phyloP scores from a whole-genome alignment of 2,888 invertebrate genomes.

The Rotaria magnacalcarata region DNA sequence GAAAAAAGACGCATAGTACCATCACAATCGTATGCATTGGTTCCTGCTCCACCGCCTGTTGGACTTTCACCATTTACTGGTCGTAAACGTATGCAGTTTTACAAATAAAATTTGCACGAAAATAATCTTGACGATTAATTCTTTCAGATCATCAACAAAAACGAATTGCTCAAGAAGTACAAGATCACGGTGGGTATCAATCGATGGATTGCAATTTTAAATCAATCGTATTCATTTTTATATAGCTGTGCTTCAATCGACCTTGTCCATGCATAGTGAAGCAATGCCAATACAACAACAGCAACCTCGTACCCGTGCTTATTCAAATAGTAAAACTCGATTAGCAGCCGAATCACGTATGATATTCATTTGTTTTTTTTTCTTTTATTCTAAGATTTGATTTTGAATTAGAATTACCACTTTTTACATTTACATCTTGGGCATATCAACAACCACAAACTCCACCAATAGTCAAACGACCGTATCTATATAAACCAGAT shows the following conservation, averaged over 20 bases:
- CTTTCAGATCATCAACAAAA: not conserved
- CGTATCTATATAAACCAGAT: not conserved
- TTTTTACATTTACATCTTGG: not conserved
- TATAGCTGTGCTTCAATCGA: not conserved
- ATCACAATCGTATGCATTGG: not conserved
- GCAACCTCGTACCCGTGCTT: too few species aligned
- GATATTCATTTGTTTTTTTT: too few species aligned
- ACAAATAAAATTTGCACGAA: not conserved
- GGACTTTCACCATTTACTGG: not conserved
- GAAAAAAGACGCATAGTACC: not conserved
- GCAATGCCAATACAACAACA: not conserved
- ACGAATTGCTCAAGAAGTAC: not conserved
- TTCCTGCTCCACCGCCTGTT: not conserved
- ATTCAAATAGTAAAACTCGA: too few species aligned
- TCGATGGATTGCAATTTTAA: not conserved
- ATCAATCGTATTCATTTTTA: not conserved
- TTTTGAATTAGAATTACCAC: not conserved
- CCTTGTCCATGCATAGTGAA: not conserved
- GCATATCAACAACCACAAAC: not conserved
- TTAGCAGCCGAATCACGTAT: not conserved
- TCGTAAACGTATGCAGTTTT: not conserved
- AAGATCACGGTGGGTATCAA: not conserved
- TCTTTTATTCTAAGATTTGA: not conserved
- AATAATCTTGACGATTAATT: not conserved
- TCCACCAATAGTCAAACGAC: not conserved